A percentile compares a stretch with the other conserved stretches of the same genome.
Conservation (phyloP, 2,797 vertebrate genomes). For the Trichosurus vulpecula region DNA sequence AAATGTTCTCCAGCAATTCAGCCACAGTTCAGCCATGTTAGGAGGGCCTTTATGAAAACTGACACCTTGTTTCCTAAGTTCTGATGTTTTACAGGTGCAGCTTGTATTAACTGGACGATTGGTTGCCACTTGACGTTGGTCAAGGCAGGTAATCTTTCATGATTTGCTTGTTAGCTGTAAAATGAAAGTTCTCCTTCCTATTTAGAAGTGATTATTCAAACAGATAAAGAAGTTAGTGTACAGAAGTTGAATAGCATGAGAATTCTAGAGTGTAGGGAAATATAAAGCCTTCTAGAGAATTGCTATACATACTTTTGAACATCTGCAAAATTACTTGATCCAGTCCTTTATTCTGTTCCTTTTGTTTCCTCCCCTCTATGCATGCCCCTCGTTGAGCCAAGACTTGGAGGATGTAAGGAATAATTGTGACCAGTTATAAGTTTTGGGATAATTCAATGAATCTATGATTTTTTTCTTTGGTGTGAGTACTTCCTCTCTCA, state of each 20-base stretch:
- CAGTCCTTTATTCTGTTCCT: not conserved
- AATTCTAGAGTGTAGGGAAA: not conserved
- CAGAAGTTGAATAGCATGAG: not conserved
- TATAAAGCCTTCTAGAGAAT: not conserved
- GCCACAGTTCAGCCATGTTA: slow-evolving; percentile 11
- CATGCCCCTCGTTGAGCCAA: not conserved
- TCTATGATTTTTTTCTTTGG: not conserved
- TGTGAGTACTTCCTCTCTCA: not conserved
- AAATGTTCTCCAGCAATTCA: slow-evolving; percentile 26
- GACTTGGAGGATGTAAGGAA: not conserved
- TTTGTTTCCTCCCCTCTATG: not conserved
- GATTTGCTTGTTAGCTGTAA: not conserved
- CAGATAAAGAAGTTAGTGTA: slow-evolving; percentile 13
- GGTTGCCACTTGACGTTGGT: slow-evolving; percentile 20
- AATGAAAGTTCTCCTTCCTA: not conserved
- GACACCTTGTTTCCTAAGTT: not conserved
- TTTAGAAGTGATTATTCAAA: slow-evolving; percentile 27
- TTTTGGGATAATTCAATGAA: not conserved
- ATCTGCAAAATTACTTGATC: not conserved
- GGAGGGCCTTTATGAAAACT: not conserved
- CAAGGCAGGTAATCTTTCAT: not conserved
- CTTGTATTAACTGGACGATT: not conserved
- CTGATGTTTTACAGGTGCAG: not conserved
- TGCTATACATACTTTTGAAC: slow-evolving; percentile 28
- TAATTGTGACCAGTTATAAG: not conserved